phyloP scores from a whole-genome alignment of 2,113 vertebrate species.

The Ciconia boyciana region DNA sequence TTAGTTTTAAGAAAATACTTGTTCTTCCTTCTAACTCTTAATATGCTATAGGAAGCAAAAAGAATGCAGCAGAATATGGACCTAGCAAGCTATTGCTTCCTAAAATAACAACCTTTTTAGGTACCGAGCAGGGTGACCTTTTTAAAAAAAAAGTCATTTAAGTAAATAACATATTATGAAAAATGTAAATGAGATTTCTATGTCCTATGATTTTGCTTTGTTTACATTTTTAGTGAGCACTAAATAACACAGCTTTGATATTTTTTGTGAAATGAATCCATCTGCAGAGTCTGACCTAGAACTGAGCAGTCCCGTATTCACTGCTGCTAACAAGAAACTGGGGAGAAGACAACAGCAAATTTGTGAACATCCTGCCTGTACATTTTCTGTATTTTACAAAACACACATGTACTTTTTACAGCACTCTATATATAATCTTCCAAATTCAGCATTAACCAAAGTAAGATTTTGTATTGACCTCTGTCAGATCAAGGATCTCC shows the following conservation, averaged over 20 bases:
- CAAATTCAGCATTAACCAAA: neutral
- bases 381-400: neutral
- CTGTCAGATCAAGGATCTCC: neutral
- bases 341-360: neutral
- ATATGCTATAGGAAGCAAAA: neutral
- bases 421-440: neutral
- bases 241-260: neutral
- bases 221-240: neutral
- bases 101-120: neutral
- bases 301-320: neutral
- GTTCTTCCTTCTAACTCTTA: neutral
- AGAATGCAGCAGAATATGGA: neutral
- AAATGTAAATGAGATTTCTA: neutral
- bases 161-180: neutral
- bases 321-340: neutral
- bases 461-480: neutral
- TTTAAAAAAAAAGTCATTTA: neutral
- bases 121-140: neutral
- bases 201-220: neutral
- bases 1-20: neutral
- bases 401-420: neutral
- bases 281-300: neutral
- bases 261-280: neutral
- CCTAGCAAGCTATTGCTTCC: neutral
- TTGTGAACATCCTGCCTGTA: neutral